phyloP scores from a whole-genome alignment of 2,113 vertebrate genomes.

The Acanthochromis polyacanthus region DNA sequence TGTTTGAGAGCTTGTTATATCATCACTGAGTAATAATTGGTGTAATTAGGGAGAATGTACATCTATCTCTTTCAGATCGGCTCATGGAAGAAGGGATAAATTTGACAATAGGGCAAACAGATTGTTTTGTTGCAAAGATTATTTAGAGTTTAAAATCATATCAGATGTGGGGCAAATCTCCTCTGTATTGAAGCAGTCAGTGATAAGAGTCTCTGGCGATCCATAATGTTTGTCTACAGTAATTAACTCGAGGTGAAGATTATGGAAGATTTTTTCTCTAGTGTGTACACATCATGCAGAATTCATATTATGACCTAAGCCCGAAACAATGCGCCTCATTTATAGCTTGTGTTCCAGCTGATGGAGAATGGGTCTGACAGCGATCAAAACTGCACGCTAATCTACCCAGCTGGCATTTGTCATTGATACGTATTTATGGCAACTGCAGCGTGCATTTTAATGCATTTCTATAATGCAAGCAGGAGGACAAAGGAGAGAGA shows the following conservation, averaged over 20 bases:
- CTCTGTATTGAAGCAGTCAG: conserved; percentile 65
- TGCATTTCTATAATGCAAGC: conserved; percentile 45
- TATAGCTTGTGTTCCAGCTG: conserved; percentile 64
- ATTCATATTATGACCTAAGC: conserved; percentile 79
- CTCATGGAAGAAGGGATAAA: conserved; percentile 66
- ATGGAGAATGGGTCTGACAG: conserved; percentile 75
- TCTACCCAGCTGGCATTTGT: conserved; percentile 77
- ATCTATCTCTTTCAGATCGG: conserved; percentile 71
- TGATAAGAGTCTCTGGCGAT: conserved; percentile 76
- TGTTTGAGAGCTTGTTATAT: conserved; percentile 82
- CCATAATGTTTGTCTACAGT: conserved; percentile 78
- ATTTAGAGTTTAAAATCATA: conserved; percentile 82
- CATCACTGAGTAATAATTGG: conserved; percentile 79
- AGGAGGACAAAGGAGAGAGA: conserved; percentile 50
- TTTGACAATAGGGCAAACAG: conserved; percentile 81
- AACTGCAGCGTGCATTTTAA: conserved; percentile 57
- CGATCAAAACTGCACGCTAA: conserved; percentile 72
- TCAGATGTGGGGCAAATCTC: conserved; percentile 78
- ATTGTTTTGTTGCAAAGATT: conserved; percentile 81
- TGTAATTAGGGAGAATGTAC: conserved; percentile 79
- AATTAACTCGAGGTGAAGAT: conserved; percentile 87
- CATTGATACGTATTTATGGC: conserved; percentile 69
- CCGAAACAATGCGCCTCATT: conserved; percentile 77
- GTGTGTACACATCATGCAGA: conserved; percentile 75
- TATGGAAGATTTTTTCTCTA: conserved; percentile 78